Evolutionary conservation across 1,140 invertebrate genomes (phyloP), one percentile per base, ranked within the genome.

Genomic region (Camponotus vicinus): DNA sequence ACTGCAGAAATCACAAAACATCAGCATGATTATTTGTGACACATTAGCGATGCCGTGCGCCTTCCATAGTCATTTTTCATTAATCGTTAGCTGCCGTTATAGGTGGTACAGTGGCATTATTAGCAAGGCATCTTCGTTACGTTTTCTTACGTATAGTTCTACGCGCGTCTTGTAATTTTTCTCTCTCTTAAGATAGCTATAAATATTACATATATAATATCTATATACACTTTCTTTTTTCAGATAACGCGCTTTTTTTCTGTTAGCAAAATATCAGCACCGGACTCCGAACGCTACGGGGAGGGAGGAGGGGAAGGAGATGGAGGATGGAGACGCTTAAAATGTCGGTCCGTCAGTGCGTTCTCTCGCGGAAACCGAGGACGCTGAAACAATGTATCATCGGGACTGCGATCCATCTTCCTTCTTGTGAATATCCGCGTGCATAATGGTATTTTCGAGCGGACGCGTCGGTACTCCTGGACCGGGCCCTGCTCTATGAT

Each of bases 391-490:
- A 89, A 90, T 90, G 90, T 94, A 95, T 95, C 95, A 95, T 95
- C 95, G 95, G 18, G 95, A 94, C 88, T 95, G 94, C 32, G 95
- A 94, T 3, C 92, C 75, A 71, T 95, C 95, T 82, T 96, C 95
- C 77, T 96, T 96, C 88, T 96, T 96, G 88, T 95, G 95, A 85
- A 96, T 94, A 71, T 95, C 95, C 11, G 91, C 91, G 85, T 95
- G 94, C 92, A 95, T 93, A 0, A 94, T 89, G 49, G 92, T 90
- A 45, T 92, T 88, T 34, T 94, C 92, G 67, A 93, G 86, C 59
- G 90, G 94, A 59, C 92, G 85, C 2, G 83, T 57, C 27, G 88
- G 90, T 70, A 92, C 90, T 27, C 94, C 94, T 0, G 93, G 94
- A 57, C 93, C 95, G 84, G 93, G 94, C 0, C 93, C 95, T 15